Percentiles rank a stretch among this genome's conserved stretches.
phyloP scores from a whole-genome alignment of 2,113 vertebrate species.

The Leiothrix lutea region DNA sequence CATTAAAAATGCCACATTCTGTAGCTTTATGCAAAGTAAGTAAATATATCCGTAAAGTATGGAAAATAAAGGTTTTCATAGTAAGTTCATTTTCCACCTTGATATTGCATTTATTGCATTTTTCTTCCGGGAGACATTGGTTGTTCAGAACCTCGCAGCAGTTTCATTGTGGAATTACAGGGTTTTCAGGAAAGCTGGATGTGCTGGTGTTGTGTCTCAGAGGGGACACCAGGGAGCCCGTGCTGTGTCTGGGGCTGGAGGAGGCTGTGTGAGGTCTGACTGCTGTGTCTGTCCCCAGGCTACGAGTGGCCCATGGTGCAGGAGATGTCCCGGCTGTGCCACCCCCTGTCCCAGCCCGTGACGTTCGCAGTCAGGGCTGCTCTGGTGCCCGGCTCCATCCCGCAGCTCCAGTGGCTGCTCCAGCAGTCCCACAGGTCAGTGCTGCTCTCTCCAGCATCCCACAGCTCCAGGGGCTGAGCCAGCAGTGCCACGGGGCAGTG shows the following conservation, averaged over 20 bases:
- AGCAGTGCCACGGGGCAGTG: neutral
- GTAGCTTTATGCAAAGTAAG: neutral
- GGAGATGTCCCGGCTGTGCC: neutral
- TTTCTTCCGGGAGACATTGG: rapidly evolving
- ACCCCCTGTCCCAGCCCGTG: neutral
- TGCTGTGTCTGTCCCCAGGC: neutral
- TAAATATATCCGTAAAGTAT: rapidly evolving
- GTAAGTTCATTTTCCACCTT: rapidly evolving
- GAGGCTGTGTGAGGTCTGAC: neutral
- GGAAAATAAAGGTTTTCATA: rapidly evolving
- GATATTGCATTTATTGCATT: rapidly evolving
- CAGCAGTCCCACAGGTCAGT: neutral
- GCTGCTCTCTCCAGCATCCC: neutral
- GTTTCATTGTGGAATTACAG: rapidly evolving
- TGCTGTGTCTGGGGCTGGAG: no score
- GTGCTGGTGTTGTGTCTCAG: neutral
- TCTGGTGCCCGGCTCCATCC: neutral
- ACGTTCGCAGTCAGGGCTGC: rapidly evolving
- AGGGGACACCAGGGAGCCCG: no score
- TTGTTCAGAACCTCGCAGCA: rapidly evolving
- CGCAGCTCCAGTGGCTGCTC: neutral
- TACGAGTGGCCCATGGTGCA: neutral
- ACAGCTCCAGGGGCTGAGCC: neutral
- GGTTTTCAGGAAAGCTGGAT: rapidly evolving
- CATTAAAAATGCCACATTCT: neutral